Conservation (phyloP, 1,140 invertebrate species). For the Agrilus planipennis region DNA sequence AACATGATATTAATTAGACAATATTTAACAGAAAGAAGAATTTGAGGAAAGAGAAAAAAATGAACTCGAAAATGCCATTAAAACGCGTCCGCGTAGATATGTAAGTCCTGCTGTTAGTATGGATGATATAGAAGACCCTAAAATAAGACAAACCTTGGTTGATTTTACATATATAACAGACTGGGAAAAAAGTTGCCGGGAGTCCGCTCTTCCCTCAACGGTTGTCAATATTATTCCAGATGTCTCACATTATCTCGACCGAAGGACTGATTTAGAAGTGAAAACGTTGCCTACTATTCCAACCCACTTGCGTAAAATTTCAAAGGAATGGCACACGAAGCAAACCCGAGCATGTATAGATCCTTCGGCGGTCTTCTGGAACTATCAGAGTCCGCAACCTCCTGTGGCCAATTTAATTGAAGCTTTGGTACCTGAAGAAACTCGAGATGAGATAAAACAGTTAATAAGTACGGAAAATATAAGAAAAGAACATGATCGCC, state of each 20-base stretch:
- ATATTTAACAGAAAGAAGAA: no score
- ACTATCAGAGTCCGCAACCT: slow-evolving; percentile 16
- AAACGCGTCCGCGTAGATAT: slow-evolving; percentile 34
- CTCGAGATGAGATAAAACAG: slow-evolving; percentile 22
- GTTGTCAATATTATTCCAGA: background rate
- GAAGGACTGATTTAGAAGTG: background rate
- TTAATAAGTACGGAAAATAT: slow-evolving; percentile 26
- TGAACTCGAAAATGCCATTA: slow-evolving; percentile 26
- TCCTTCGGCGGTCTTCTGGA: slow-evolving; percentile 32
- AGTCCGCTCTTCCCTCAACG: background rate
- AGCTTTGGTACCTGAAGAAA: slow-evolving; percentile 18
- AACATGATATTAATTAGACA: no score
- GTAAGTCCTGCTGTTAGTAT: slow-evolving; percentile 38
- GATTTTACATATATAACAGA: slow-evolving; percentile 25
- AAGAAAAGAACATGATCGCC: slow-evolving; percentile 23
- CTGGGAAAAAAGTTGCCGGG: slow-evolving; percentile 12
- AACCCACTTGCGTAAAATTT: slow-evolving; percentile 30
- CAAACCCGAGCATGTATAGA: slow-evolving; percentile 33
- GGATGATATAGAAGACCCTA: slow-evolving; percentile 35
- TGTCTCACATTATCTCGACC: background rate
- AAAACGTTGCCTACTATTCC: slow-evolving; percentile 18
- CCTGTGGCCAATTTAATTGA: slow-evolving; percentile 19
- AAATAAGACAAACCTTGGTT: slow-evolving; percentile 24
- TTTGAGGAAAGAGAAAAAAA: slow-evolving; percentile 20
- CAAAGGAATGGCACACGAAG: slow-evolving; percentile 31